These are phyloP conservation scores for Strix aluco DNA, from an alignment of 2,113 vertebrate species.

Conservation along the genomic window DNA sequence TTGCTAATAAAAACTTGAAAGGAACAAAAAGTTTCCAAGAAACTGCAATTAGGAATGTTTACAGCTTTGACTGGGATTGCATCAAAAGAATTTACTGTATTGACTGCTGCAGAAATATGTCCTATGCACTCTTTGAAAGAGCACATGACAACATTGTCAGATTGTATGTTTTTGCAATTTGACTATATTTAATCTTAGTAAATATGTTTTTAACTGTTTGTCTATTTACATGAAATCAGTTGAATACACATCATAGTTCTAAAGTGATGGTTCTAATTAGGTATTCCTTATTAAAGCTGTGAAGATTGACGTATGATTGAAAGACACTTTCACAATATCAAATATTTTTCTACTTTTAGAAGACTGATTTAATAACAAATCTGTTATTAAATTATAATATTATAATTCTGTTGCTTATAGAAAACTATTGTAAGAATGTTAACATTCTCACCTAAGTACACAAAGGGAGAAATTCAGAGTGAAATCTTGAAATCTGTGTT, in stretches of 20 bases:
- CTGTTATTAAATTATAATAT: constrained; percentile 10
- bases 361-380: constrained; percentile 37
- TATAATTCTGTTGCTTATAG: constrained; percentile 39
- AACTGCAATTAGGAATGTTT: constrained; percentile 58
- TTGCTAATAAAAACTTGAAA: constrained; percentile 70
- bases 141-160: constrained; percentile 64
- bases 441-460: not conserved
- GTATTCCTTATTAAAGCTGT: constrained; percentile 56
- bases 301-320: constrained; percentile 55
- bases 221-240: constrained; percentile 45
- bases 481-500: not conserved
- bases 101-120: constrained; percentile 67
- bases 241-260: constrained; percentile 32
- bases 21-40: constrained; percentile 57
- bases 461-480: not conserved
- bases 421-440: constrained; percentile 32
- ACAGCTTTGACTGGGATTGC: constrained; percentile 60
- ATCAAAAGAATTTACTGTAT: constrained; percentile 45
- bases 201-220: constrained; percentile 58
- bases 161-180: constrained; percentile 62
- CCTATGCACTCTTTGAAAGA: constrained; percentile 75
- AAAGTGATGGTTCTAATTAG: constrained; percentile 46
- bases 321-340: constrained; percentile 41
- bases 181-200: constrained; percentile 56
- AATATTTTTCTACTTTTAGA: constrained; percentile 72